Percentiles rank a stretch among this genome's conserved stretches.
phyloP scores from a whole-genome alignment of 2,797 vertebrate species.

The Myiotriccus ornatus region DNA sequence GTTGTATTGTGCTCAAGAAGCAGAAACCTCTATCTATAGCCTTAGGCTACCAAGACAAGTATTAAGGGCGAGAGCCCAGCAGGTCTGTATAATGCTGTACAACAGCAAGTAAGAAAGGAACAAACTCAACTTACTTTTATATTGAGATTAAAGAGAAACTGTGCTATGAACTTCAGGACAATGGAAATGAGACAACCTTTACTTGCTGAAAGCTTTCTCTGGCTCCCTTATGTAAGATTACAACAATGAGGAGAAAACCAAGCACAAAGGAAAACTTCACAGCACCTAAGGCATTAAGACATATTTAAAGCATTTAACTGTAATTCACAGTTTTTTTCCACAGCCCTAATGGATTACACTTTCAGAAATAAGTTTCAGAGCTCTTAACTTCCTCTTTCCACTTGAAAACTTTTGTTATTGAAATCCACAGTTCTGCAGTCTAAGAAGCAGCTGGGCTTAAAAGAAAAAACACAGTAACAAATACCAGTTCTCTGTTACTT shows the following conservation, averaged over 20 bases:
- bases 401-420: not conserved
- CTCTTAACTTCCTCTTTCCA: not conserved
- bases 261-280: not conserved
- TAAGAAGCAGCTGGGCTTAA: not conserved
- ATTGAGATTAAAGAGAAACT: not conserved
- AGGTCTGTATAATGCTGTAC: not conserved
- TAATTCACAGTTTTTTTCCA: not conserved
- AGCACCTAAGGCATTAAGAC: not conserved
- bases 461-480: not conserved
- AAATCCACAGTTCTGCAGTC: not conserved
- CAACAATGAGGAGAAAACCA: not conserved
- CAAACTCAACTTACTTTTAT: not conserved
- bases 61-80: not conserved
- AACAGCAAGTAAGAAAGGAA: not conserved
- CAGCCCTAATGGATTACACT: not conserved
- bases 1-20: not conserved
- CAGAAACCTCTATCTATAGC: not conserved
- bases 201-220: not conserved
- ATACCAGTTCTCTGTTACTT: slow-evolving; percentile 66
- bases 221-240: not conserved
- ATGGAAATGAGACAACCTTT: not conserved
- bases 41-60: not conserved
- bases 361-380: not conserved
- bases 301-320: not conserved
- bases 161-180: not conserved